phyloP scores from a whole-genome alignment of 2,888 invertebrate genomes.

The Teleogryllus oceanicus region DNA sequence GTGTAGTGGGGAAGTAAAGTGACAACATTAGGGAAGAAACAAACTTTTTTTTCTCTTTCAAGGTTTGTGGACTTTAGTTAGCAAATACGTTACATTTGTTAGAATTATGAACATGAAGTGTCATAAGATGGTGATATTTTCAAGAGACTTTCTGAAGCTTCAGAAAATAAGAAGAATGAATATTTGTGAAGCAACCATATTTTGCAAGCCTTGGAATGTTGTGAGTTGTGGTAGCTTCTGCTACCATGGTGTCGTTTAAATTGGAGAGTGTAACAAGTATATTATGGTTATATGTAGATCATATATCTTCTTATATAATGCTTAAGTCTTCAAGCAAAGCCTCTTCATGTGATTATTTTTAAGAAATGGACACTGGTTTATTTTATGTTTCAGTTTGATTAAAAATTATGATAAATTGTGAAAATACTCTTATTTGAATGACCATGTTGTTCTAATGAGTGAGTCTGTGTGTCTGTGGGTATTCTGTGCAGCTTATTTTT shows the following conservation, averaged over 20 bases:
- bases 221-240: constrained; percentile 4
- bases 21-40: constrained; percentile 3
- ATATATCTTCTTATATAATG: constrained; percentile 5
- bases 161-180: constrained; percentile 2
- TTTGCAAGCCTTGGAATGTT: constrained; percentile 6
- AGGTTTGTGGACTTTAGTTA: neutral
- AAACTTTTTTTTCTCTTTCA: neutral
- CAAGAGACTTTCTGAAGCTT: constrained; percentile 2
- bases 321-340: constrained; percentile 26
- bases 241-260: neutral
- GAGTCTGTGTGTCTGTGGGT: neutral
- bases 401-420: neutral
- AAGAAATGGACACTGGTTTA: constrained; percentile 21
- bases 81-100: constrained; percentile 18
- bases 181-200: constrained; percentile 11
- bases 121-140: constrained; percentile 18
- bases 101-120: constrained; percentile 3
- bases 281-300: neutral
- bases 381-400: neutral
- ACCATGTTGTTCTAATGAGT: constrained; percentile 19
- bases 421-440: constrained; percentile 21
- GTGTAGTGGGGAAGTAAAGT: neutral
- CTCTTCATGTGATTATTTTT: constrained; percentile 33
- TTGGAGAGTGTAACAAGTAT: constrained; percentile 5
- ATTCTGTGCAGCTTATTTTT: constrained; percentile 31